phyloP scores from a whole-genome alignment of 2,797 vertebrate genomes.

The Propithecus perrieri region DNA sequence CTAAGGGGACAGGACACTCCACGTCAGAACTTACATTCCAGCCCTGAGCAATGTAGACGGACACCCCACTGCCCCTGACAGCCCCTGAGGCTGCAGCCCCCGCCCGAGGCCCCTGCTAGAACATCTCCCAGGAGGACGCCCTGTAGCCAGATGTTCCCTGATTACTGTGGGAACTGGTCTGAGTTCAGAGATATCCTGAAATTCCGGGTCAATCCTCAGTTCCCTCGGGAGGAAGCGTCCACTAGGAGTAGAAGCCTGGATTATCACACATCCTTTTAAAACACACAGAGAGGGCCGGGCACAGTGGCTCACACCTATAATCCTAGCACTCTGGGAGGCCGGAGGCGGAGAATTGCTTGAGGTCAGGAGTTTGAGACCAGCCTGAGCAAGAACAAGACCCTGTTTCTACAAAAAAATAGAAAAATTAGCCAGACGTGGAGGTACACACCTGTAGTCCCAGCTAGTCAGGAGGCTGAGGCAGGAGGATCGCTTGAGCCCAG shows the following conservation, averaged over 20 bases:
- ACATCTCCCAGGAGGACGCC: not conserved
- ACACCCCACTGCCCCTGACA: not conserved
- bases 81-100: not conserved
- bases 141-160: not conserved
- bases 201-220: not conserved
- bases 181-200: not conserved
- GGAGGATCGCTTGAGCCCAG: no score
- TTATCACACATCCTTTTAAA: not conserved
- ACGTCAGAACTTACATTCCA: not conserved
- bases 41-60: no score
- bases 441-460: no score
- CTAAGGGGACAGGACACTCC: not conserved
- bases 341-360: no score
- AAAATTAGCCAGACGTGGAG: no score
- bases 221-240: not conserved
- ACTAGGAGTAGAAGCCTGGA: not conserved
- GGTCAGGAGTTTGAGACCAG: no score
- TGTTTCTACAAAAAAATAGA: no score
- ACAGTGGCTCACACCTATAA: no score
- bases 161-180: not conserved
- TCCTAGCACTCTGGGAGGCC: no score
- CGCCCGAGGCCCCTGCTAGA: accelerated
- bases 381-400: no score
- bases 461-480: no score
- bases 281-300: no score